phyloP scores from a whole-genome alignment of 1,140 invertebrate genomes.

The Daktulosphaira vitifoliae region DNA sequence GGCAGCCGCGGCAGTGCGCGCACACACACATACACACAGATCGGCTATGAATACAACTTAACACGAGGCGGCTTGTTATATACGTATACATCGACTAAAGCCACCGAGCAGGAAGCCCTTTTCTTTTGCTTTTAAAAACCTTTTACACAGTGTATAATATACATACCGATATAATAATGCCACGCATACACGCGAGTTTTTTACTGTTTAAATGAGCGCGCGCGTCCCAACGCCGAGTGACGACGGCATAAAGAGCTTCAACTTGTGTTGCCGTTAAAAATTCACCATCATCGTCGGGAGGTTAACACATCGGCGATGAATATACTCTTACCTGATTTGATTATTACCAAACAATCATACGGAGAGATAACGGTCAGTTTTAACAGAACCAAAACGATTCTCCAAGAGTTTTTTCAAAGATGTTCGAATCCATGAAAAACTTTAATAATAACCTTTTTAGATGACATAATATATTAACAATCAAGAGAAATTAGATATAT shows the following conservation, averaged over 20 bases:
- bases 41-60: constrained; percentile 26
- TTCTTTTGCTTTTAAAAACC: constrained; percentile 31
- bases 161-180: neutral
- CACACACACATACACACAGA: neutral
- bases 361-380: too few species aligned
- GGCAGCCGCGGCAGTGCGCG: neutral
- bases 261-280: too few species aligned
- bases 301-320: too few species aligned
- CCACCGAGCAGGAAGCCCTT: constrained; percentile 21
- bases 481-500: too few species aligned
- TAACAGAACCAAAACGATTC: too few species aligned
- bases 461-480: too few species aligned
- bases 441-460: too few species aligned
- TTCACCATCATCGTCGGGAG: too few species aligned
- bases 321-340: too few species aligned
- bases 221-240: neutral
- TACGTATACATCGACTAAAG: neutral
- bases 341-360: too few species aligned
- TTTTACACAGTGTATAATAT: constrained; percentile 18
- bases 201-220: neutral
- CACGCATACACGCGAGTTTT: neutral
- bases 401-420: too few species aligned
- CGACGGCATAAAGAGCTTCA: neutral
- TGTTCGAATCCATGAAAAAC: too few species aligned
- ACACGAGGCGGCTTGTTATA: constrained; percentile 29